Base-by-base conservation (phyloP, 2,888 invertebrate species). In the Drosophila pegasa region DNA sequence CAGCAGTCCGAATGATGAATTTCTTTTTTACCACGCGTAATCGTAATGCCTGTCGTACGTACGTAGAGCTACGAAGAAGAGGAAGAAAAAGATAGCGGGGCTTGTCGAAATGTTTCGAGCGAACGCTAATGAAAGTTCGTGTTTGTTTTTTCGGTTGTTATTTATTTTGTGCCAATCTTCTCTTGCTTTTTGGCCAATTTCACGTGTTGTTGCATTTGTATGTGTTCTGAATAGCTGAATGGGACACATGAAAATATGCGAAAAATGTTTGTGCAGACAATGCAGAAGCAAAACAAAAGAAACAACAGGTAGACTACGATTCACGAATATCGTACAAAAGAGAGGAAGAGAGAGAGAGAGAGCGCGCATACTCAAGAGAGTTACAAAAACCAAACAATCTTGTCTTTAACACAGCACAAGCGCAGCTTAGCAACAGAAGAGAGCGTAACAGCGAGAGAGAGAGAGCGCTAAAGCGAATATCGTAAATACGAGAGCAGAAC, bases 1-100 rank as follows among this genome's bases (percentile, higher is more conserved):
- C 63, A 45, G 63, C 63, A 45, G 63, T 41, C 25, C 59, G 58
- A 84, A 83, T 88, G 83, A 83, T 86, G 88, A 75, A 86, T 83
- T 83, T 83, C 88, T 88, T 87, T 82, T 87, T 85, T 85, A 66
- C 61, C 75, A 81, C 38, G 70, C 69, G 76, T 80, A 85, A 75
- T 81, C 73, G 66, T 65, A 66, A 50, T 58, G 48, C 43, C 56
- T 35, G 71, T 58, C 27, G 48, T 31, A 38, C 37, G 50, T 38
- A 35, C 41, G 52, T 40, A 57, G 41, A 57, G 41, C 40, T 33
- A 35, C 29, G 33, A 29, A 16, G 18, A 58, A 59, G 43, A 71
- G 12, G 2, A 6, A 18, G 22, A 45, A 60, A 58, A 48, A 71
- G 71, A 82, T 87, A 83, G 75, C 73, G 65, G 62, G 18, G 51